Conservation (phyloP, 2,113 vertebrate genomes). For the Pelecanoides urinatrix region DNA sequence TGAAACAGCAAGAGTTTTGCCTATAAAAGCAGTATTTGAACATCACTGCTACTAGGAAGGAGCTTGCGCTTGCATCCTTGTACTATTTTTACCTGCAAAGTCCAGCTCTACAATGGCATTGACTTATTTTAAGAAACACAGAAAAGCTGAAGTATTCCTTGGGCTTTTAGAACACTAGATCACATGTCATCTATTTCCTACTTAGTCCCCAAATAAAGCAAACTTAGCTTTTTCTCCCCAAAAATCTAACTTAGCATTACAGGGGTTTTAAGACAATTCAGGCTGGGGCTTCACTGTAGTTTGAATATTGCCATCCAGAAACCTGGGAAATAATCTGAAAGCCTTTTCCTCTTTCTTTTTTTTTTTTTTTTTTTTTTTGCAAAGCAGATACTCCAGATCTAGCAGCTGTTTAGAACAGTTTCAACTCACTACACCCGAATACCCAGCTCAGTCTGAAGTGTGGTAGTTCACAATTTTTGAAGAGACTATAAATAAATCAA, state of each 20-base stretch:
- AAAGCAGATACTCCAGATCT: neutral
- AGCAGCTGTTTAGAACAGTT: neutral
- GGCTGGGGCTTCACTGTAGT: neutral
- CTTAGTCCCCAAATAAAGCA: neutral
- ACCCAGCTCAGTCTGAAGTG: neutral
- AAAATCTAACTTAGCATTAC: neutral
- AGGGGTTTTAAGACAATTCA: neutral
- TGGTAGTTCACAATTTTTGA: neutral
- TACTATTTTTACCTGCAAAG: conserved; percentile 15
- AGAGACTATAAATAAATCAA: neutral
- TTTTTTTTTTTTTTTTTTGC: too few relatives aligned
- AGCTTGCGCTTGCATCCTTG: neutral
- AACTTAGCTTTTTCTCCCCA: neutral
- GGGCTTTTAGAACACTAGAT: neutral
- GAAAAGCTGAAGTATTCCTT: neutral
- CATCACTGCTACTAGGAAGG: neutral
- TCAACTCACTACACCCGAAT: neutral
- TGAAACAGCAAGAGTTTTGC: neutral
- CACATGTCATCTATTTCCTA: neutral
- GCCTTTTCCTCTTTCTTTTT: neutral
- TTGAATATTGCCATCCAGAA: neutral
- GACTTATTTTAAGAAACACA: neutral
- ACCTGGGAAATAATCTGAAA: neutral
- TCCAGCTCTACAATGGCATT: neutral
- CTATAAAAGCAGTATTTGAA: neutral